phyloP scores from a whole-genome alignment of 1,140 invertebrate genomes.

The Drosophila aff. region DNA sequence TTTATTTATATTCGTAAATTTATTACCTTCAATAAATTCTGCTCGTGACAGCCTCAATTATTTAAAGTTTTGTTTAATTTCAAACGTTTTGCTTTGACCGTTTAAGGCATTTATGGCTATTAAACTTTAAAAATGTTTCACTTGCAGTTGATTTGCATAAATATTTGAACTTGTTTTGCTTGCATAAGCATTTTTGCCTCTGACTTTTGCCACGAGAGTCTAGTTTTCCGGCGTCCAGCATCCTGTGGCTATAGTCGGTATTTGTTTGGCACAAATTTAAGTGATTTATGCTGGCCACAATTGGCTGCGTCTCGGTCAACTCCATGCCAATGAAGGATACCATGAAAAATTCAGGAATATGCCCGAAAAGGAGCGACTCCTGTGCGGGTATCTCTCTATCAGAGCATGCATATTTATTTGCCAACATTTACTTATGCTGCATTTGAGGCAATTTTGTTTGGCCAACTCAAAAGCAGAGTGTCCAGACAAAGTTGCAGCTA shows the following conservation, averaged over 20 bases:
- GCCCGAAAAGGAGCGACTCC: constrained; percentile 15
- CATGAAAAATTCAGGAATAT: constrained; percentile 62
- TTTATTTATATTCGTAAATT: constrained; percentile 16
- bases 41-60: constrained; percentile 9
- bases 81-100: constrained; percentile 17
- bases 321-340: constrained; percentile 32
- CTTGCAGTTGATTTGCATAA: constrained; percentile 66
- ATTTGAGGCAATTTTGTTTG: constrained; percentile 73
- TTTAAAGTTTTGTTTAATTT: constrained; percentile 26
- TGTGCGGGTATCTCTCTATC: constrained; percentile 27
- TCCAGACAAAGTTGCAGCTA: constrained; percentile 59
- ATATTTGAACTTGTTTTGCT: constrained; percentile 45
- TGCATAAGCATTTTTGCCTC: constrained; percentile 34
- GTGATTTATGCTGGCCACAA: constrained; percentile 80
- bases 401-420: constrained; percentile 74
- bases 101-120: constrained; percentile 39
- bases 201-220: constrained; percentile 67
- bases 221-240: constrained; percentile 30
- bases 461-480: constrained; percentile 61
- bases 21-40: constrained; percentile 12
- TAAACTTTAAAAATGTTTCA: constrained; percentile 53
- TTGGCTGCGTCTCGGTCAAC: constrained; percentile 55
- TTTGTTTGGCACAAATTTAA: constrained; percentile 83
- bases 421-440: constrained; percentile 76
- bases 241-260: constrained; percentile 70